Evolutionary conservation across 2,113 vertebrate genomes (phyloP).

Genomic region (Morone chrysops): DNA sequence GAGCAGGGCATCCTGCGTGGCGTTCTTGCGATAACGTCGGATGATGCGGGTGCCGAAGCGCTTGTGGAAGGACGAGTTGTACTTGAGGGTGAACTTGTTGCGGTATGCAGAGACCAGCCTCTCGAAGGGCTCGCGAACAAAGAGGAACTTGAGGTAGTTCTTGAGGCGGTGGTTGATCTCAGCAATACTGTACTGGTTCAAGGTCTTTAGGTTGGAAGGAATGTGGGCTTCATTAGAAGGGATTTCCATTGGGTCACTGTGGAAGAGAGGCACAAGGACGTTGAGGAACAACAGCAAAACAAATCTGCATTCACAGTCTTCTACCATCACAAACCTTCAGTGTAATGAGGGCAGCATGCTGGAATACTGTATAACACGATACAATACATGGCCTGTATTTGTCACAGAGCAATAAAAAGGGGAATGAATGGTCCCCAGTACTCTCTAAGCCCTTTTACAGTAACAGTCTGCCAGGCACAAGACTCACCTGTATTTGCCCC

Average conservation of each 20-base stretch:
- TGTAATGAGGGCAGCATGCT: not conserved
- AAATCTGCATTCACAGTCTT: not conserved
- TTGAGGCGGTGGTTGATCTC: constrained; percentile 98
- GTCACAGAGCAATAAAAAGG: not conserved
- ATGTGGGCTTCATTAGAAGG: constrained; percentile 95
- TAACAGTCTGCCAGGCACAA: not conserved
- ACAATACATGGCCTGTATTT: not conserved
- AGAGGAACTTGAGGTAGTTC: constrained; percentile 98
- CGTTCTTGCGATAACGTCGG: constrained; percentile 94
- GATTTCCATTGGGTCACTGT: constrained; percentile 95
- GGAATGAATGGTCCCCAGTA: not conserved
- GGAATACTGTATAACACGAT: not conserved
- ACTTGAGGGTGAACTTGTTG: constrained; percentile 99
- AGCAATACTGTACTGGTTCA: constrained; percentile 97
- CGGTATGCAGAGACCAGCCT: constrained; percentile 97
- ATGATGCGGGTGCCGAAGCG: constrained; percentile 97
- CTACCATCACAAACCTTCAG: not conserved
- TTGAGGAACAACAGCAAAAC: not conserved
- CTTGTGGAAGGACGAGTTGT: constrained; percentile 98
- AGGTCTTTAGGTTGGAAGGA: constrained; percentile 94
- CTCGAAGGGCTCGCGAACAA: constrained; percentile 97
- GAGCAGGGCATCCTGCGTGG: constrained; percentile 92
- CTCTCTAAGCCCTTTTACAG: not conserved
- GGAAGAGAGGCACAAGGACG: not conserved
- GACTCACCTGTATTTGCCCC: constrained; percentile 90